Evolutionary conservation across 2,113 vertebrate species (phyloP), one percentile per base, ranked within the genome.

Genomic region (Protobothrops flavoviridis): DNA sequence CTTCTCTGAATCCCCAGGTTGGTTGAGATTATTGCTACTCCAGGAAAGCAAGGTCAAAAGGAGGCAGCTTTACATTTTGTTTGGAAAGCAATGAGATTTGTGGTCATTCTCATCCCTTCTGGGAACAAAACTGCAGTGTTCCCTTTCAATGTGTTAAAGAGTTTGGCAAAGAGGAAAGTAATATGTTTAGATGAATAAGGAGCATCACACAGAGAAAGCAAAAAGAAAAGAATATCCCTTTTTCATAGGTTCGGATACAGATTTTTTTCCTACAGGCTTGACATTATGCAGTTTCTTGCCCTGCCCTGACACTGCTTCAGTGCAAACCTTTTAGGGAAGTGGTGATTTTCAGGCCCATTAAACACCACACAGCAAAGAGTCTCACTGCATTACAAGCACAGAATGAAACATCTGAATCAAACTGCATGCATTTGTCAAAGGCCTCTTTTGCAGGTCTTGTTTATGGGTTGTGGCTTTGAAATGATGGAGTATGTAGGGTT

Each of bases 341-440:
- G 45, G 91, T 91, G 92, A 96, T 91, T 96, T 96, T 96, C 96
- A 96, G 93, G 95, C 92, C 93, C 94, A 93, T 94, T 96, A 97
- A 96, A 95, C 93, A 93, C 92, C 96, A 56, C 85, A 94, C 89
- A 57, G 90, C 90, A 95, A 97, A 97, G 94, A 96, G 90, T 90
- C 95, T 90, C 86, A 87, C 69, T 43, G 89, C 85, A 91, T 94
- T 95, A 85, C 92, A 95, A 93, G 55, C 11, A 81, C 92, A 29
- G 91, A 91, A 93, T 57, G 57, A 0, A 95, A 94, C 87, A 94
- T 90, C 23, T 64, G 93, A 90, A 56, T 92, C 92, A 94, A 94
- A 92, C 9, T 91, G 48, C 8, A 56, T 50, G 48, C 91, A 85
- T 48, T 93, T 90, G 1, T 23, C 92, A 33, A 20, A 92, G 10